A percentile compares a stretch with the other conserved stretches of the same genome.
phyloP scores from a whole-genome alignment of 2,797 vertebrate species.

The Cuculus canorus region DNA sequence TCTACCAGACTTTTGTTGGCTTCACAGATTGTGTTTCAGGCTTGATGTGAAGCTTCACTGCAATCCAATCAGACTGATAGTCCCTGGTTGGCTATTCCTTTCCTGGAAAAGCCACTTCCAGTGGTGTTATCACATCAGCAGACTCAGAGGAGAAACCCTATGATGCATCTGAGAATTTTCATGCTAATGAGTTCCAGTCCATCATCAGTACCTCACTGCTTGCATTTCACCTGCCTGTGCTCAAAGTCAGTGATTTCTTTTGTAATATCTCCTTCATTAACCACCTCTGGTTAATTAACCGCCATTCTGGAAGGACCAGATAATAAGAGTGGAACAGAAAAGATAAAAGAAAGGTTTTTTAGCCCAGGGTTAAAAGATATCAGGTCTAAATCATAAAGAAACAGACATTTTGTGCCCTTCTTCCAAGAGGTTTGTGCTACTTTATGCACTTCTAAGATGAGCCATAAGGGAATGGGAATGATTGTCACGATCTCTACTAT shows the following conservation, averaged over 20 bases:
- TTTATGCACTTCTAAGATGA: background rate
- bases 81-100: background rate
- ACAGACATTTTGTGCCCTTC: background rate
- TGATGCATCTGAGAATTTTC: background rate
- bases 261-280: background rate
- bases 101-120: constrained; percentile 7
- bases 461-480: background rate
- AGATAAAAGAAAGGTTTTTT: background rate
- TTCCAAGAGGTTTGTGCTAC: background rate
- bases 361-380: background rate
- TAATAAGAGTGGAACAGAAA: background rate
- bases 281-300: no score
- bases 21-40: background rate
- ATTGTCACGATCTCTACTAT: background rate
- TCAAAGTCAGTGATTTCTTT: background rate
- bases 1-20: background rate
- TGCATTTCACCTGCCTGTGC: background rate
- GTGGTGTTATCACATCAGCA: background rate
- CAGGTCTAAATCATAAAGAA: background rate
- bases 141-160: background rate
- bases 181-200: background rate
- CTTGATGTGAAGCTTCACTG: constrained; percentile 13
- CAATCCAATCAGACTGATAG: constrained; percentile 24
- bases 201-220: background rate
- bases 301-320: background rate